phyloP scores from a whole-genome alignment of 1,140 invertebrate species.

The Drosophila bocqueti region DNA sequence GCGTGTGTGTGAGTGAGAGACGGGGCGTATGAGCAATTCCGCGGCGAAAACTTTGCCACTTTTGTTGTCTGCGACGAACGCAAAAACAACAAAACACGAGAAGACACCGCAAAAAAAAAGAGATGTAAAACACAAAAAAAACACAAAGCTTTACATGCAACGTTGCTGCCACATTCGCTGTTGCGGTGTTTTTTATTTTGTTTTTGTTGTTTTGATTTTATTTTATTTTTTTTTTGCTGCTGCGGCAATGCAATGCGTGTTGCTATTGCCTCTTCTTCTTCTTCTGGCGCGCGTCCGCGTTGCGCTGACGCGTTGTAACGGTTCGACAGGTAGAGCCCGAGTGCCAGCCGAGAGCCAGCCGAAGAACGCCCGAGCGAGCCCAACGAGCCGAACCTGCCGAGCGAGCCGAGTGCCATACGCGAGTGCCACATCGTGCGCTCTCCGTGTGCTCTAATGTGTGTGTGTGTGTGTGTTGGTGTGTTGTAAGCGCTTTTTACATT shows the following conservation, averaged over 20 bases:
- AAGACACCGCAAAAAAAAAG: constrained; percentile 41
- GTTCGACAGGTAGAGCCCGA: constrained; percentile 63
- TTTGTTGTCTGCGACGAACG: constrained; percentile 59
- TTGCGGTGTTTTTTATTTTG: constrained; percentile 15
- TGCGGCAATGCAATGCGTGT: constrained; percentile 38
- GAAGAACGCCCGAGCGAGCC: constrained; percentile 10
- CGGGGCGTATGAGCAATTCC: constrained; percentile 77
- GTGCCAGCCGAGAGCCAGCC: constrained; percentile 2
- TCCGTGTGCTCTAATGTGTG: neutral
- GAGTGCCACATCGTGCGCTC: constrained; percentile 13
- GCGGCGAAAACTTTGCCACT: constrained; percentile 79
- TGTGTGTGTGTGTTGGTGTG: constrained; percentile 27
- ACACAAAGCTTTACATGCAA: constrained; percentile 68
- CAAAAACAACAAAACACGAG: constrained; percentile 51
- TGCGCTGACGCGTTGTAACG: constrained; percentile 66
- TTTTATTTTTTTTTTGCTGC: constrained; percentile 18
- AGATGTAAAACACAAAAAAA: constrained; percentile 22
- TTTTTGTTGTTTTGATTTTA: neutral
- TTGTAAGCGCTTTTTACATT: constrained; percentile 64
- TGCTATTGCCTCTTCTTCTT: constrained; percentile 23
- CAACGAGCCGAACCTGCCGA: constrained; percentile 9
- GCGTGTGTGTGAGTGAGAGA: constrained; percentile 46
- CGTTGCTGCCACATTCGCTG: constrained; percentile 15
- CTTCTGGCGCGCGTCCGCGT: constrained; percentile 42
- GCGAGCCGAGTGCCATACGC: constrained; percentile 1